A percentile compares a stretch with the other conserved stretches of the same genome.
Evolutionary conservation across 2,888 invertebrate genomes (phyloP).

Genomic region (Stenurella melanura): DNA sequence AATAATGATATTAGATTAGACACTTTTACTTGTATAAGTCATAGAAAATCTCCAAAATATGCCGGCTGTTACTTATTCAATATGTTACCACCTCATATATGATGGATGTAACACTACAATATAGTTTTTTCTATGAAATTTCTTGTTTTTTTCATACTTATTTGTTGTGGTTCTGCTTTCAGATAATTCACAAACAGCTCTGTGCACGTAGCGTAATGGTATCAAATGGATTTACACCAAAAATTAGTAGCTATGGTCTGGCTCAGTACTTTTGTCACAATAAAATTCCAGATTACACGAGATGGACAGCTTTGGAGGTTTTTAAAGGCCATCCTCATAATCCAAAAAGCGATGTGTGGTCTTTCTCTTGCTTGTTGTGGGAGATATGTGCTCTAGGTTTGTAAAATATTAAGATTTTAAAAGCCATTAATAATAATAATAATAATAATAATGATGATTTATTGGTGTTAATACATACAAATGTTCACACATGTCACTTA

Average conservation of each 20-base stretch:
- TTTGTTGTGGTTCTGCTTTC: slow-evolving; percentile 44
- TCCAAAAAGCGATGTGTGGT: slow-evolving; percentile 88
- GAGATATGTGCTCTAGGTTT: slow-evolving; percentile 85
- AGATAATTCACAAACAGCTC: slow-evolving; percentile 84
- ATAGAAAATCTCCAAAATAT: no score
- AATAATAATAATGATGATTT: no score
- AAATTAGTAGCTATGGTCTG: slow-evolving; percentile 85
- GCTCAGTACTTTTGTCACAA: slow-evolving; percentile 80
- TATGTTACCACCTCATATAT: no score
- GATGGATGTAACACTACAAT: no score
- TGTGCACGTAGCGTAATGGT: slow-evolving; percentile 84
- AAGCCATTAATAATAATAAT: no score
- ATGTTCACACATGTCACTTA: no score
- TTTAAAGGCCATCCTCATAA: slow-evolving; percentile 81
- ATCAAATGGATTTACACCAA: slow-evolving; percentile 79
- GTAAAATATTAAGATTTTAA: slow-evolving; percentile 23
- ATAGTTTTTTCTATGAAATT: not conserved
- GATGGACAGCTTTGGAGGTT: slow-evolving; percentile 89
- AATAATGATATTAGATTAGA: no score
- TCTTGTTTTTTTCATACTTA: slow-evolving; percentile 20
- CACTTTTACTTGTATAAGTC: no score
- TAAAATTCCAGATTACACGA: slow-evolving; percentile 82
- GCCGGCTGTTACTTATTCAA: no score
- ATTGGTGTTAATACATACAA: no score
- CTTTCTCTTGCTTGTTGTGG: slow-evolving; percentile 88